Conservation (phyloP, 2,888 invertebrate genomes). For the Ariolimax columbianus region DNA sequence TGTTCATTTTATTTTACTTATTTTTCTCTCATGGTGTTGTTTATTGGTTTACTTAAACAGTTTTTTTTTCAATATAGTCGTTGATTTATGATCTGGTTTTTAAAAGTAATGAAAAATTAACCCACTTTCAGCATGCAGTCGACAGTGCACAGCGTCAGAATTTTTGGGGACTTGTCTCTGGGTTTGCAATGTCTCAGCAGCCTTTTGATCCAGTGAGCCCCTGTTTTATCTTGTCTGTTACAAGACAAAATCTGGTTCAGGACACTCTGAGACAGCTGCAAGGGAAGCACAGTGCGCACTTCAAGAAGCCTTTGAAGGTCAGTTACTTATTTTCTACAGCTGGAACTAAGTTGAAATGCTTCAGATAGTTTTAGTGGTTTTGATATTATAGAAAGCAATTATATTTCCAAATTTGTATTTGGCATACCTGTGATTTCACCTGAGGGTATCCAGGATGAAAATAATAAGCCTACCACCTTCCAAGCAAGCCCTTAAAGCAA, state of each 20-base stretch:
- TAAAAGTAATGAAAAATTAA: background rate
- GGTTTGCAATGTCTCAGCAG: conserved; percentile 61
- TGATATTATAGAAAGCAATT: no score
- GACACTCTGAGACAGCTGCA: conserved; percentile 90
- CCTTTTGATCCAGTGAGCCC: conserved; percentile 80
- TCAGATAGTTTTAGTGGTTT: no score
- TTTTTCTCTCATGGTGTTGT: no score
- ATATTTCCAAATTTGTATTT: no score
- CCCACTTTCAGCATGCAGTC: conserved; percentile 70
- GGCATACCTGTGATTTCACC: no score
- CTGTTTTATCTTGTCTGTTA: conserved; percentile 86
- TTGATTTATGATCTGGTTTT: no score
- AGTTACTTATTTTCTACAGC: conserved; percentile 26
- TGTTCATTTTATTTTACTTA: no score
- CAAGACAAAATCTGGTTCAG: conserved; percentile 90
- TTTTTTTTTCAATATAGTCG: background rate
- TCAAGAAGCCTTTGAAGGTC: conserved; percentile 94
- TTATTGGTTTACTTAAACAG: no score
- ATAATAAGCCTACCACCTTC: no score
- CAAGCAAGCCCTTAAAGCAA: no score
- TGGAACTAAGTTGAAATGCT: no score
- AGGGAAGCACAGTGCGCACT: conserved; percentile 85
- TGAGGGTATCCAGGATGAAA: no score
- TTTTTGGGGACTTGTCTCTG: conserved; percentile 57
- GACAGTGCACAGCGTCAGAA: conserved; percentile 75